A percentile compares a stretch with the other conserved stretches of the same genome.
Evolutionary conservation across 2,888 invertebrate species (phyloP).

Genomic region (Biston betularia): DNA sequence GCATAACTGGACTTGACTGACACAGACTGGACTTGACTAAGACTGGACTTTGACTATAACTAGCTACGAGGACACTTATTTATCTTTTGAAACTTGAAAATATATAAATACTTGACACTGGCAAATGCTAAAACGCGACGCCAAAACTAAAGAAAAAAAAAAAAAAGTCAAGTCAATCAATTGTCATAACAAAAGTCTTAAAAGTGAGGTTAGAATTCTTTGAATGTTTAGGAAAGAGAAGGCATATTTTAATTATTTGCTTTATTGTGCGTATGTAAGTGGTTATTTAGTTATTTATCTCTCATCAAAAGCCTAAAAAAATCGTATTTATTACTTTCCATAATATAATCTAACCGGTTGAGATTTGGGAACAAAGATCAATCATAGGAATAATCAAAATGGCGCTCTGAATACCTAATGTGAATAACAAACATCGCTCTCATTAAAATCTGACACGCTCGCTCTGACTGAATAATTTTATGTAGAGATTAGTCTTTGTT

Average conservation of each 20-base stretch:
- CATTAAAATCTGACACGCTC: slow-evolving; percentile 51
- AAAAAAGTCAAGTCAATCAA: background rate
- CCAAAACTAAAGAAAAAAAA: too few species aligned
- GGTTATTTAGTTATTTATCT: background rate
- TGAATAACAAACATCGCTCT: slow-evolving; percentile 51
- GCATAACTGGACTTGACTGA: too few species aligned
- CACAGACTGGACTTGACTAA: too few species aligned
- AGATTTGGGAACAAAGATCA: background rate
- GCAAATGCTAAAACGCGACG: too few species aligned
- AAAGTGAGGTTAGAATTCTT: background rate
- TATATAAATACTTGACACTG: too few species aligned
- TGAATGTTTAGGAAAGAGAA: background rate
- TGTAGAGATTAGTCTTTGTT: slow-evolving; percentile 57
- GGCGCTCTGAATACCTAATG: slow-evolving; percentile 51
- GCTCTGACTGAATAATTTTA: slow-evolving; percentile 55
- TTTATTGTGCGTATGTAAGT: background rate
- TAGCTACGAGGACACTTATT: too few species aligned
- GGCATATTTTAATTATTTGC: background rate
- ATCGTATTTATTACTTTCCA: background rate
- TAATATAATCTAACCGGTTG: slow-evolving; percentile 28
- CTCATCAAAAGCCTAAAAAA: background rate
- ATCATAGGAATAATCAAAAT: slow-evolving; percentile 57
- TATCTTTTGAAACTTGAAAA: too few species aligned
- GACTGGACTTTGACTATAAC: too few species aligned
- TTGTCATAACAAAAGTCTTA: background rate